Base-by-base conservation (phyloP, 53 echinoderm and acorn worm species). In the Crossaster papposus region DNA sequence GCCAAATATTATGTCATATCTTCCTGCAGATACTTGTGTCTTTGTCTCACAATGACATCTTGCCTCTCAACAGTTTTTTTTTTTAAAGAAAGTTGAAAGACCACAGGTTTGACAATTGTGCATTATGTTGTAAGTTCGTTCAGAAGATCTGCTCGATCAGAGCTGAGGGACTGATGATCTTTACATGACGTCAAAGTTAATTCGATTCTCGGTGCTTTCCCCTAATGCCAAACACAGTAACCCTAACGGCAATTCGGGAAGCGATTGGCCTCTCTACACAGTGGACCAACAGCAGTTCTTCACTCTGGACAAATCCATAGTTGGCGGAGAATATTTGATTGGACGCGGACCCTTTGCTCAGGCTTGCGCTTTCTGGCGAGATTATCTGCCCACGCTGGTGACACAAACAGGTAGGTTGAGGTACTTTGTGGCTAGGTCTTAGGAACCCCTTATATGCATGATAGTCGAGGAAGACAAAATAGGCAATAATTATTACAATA, bases 351-450 rank as follows among this genome's bases (percentile, higher is more conserved):
- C 62, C 7, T 14, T 14, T 18, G 17, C 15, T 18, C 62, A 23
- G 62, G 3, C 3, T 17, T 62, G 62, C 17, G 62, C 62, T 14
- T 62, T 62, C 62, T 62, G 62, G 62, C 13, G 17, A 3, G 3
- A 3, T 23, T 62, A 62, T 18, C 17, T 14, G 15, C 62, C 62
- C 13, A 62, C 62, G 17, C 62, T 62, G 0, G 15, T 14, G 62
- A 62, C 8, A 62, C 13, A 62, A 18, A 62, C 62, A 23, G 62
- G 62, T 62, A 78, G 83, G 87, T 89, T 44, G 44, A 9, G 44
- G 44, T 44, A 44, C 4, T 26, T 23, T 23, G 26, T 26, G 65
- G 22, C 26, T 22, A 64, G 65, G 13, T 13, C 65, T 22, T 1
- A 44, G 9, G 6, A 44, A 44, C 6, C 6, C 0, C 44, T 1